Evolutionary conservation across 1,140 invertebrate genomes (phyloP), one percentile per base, ranked within the genome.

Genomic region (Hyposmocoma kahamanoa): DNA sequence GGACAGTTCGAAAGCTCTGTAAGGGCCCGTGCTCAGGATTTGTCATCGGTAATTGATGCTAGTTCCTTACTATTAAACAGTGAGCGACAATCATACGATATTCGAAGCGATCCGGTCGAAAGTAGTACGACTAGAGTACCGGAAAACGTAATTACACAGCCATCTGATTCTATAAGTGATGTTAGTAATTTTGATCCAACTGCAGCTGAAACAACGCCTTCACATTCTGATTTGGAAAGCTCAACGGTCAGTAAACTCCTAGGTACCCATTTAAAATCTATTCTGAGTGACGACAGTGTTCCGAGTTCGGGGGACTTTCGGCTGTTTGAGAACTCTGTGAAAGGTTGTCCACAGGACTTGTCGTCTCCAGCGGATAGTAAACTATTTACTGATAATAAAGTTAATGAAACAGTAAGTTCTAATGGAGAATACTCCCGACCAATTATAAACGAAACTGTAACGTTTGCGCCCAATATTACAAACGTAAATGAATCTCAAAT

Each of bases 401-500:
- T n/a, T n/a, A n/a, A n/a, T n/a, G n/a, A n/a, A n/a, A n/a, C n/a
- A n/a, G n/a, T n/a, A n/a, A n/a, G n/a, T n/a, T n/a, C n/a, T n/a
- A n/a, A n/a, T n/a, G n/a, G n/a, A n/a, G n/a, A n/a, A n/a, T n/a
- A n/a, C n/a, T n/a, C n/a, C n/a, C n/a, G n/a, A n/a, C n/a, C 62
- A 20, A 52, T 42, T 22, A 59, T 67, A 63, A 60, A 67, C 63
- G 42, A 64, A 47, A 41, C 52, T 48, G 53, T 66, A 56, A 69
- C 55, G n/a, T n/a, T n/a, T 67, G 65, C 73, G 60, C 62, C 72
- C 69, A 80, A 58, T 53, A 39, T 56, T 58, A 67, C 56, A 53
- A 80, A 77, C 71, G 75, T 79, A 68, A 64, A 56, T 46, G 78
- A 82, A 73, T 78, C 80, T 73, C 76, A 78, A 21, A 48, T 50